Base-by-base conservation (phyloP, 2,888 invertebrate genomes). In the Neoascia interrupta region DNA sequence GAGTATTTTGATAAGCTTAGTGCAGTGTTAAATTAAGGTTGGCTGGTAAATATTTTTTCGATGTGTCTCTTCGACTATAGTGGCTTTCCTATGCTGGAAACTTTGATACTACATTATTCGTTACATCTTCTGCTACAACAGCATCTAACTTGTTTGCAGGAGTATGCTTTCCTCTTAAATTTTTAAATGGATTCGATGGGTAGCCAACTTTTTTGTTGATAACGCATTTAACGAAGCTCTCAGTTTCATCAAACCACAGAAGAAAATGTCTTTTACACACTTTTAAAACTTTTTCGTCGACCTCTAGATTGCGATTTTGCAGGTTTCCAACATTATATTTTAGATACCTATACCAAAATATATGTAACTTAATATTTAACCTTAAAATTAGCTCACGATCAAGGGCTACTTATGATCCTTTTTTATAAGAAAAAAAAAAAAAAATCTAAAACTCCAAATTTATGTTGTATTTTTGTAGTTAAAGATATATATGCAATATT, bases 1-100 rank as follows among this genome's bases (percentile, higher is more conserved):
- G 49, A 69, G 34, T 74, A 81, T 58, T 70, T 69, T 39, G 70
- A 60, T n/a, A 70, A 34, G 31, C 56, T 74, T 47, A 63, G 41
- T 26, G 60, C 53, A 51, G 58, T 68, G 56, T 6, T 45, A 68
- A 51, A 49, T 56, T 69, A 5, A 26, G 45, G 26, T 64, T 53
- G 28, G 39, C 58, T 13, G 43, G 60, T 11, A 72, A 53, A 45
- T 51, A 51, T 51, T 41, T 49, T 51, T 51, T 60, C 39, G 8
- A 5, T 16, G 61, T 61, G n/a, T 53, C 36, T 5, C 39, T 11
- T n/a, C 58, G 19, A 19, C 28, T 56, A 5, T 45, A 45, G 5
- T 36, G 45, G 19, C 31, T 43, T 51, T 75, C 72, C 56, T 73
- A 64, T 2, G 58, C 51, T 11, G 64, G 66, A 18, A 74, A 66